Evolutionary conservation across 2,888 invertebrate genomes (phyloP).

Genomic region (Leuctra nigra): DNA sequence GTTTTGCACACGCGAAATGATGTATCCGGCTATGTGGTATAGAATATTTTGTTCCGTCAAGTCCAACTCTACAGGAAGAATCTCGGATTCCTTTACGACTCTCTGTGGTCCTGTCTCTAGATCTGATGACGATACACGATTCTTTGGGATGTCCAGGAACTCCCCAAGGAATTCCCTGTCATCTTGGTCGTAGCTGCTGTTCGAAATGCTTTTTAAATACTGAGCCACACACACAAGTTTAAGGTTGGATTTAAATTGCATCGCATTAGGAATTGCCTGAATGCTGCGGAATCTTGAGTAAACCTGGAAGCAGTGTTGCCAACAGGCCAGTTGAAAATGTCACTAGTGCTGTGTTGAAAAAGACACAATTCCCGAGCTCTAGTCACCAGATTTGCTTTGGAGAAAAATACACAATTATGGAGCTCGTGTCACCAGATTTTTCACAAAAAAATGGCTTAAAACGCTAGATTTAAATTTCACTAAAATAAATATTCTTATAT

Average conservation of each 20-base stretch:
- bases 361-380: too few species aligned
- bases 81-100: not conserved
- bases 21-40: constrained; percentile 4
- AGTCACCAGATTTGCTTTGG: too few species aligned
- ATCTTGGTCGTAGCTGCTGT: constrained; percentile 21
- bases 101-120: too few species aligned
- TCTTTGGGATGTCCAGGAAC: not conserved
- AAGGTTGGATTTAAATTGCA: not conserved
- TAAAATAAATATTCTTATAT: too few species aligned
- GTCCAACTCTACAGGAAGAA: not conserved
- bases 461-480: too few species aligned
- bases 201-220: not conserved
- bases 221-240: constrained; percentile 10
- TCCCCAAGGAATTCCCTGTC: not conserved
- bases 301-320: too few species aligned
- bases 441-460: too few species aligned
- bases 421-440: too few species aligned
- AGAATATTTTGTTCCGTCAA: not conserved
- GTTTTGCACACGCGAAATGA: not conserved
- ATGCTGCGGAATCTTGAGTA: constrained; percentile 5
- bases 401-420: too few species aligned
- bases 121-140: too few species aligned
- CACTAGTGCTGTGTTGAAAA: too few species aligned
- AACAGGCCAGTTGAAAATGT: too few species aligned
- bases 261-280: constrained; percentile 2